Base-by-base conservation (phyloP, 2,797 vertebrate genomes). In the Cynodonichthys magdalenae region DNA sequence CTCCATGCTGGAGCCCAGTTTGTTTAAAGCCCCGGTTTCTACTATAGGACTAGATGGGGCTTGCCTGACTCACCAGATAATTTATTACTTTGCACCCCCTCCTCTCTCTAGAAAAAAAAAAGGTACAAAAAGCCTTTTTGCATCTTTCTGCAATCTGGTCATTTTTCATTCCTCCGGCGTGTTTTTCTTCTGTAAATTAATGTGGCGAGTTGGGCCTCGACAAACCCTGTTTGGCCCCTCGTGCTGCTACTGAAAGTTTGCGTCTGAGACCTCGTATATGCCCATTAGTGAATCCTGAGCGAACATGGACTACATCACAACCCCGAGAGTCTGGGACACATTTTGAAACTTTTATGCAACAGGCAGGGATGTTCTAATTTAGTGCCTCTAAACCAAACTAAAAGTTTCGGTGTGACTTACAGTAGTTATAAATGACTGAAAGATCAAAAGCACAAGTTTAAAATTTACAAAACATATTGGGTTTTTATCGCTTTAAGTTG, bases 221-320 rank as follows among this genome's bases (percentile, higher is more conserved):
- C 60, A 28, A 39, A 53, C 64, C 60, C 66, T 10, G 1, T 71
- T 68, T 44, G 69, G 69, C 58, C 55, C 59, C 8, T 63, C 45
- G 41, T 62, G 74, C 56, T 61, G 73, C 69, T 15, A 63, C 71
- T 19, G 69, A 20, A 65, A 65, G 77, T 79, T 82, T 59, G 69
- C 6, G 79, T 78, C 77, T 77, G 76, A 86, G 84, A 84, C 81
- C 82, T 81, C 59, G 48, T 41, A 82, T 54, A 69, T 83, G 39
- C 39, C 77, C 63, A 70, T 74, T 69, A 75, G 65, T 77, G 79
- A 78, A 58, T 51, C 67, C 18, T 71, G 51, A 69, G 61, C 63
- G 64, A 49, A 19, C 55, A 44, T 29, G 24, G 60, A 62, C 78
- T 73, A 69, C 66, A 60, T 59, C 66, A 82, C 69, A 39, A n/a